A percentile compares a stretch with the other conserved stretches of the same genome.
These are phyloP conservation scores for Theropithecus gelada DNA, from an alignment of 2,113 vertebrate species.

Conservation along the genomic window DNA sequence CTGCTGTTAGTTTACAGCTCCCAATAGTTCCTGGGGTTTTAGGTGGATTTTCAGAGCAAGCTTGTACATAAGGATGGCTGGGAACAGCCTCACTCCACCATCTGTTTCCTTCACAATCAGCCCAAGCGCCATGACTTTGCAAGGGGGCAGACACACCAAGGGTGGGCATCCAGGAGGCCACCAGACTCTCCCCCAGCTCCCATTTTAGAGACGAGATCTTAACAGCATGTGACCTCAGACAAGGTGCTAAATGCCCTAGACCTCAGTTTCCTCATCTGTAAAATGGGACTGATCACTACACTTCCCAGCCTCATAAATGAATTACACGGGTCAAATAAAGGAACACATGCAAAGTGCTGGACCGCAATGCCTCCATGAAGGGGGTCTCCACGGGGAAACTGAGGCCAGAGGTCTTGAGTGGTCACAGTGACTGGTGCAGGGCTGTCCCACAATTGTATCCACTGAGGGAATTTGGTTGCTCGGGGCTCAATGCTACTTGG, in stretches of 20 bases:
- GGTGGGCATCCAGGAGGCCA: background rate
- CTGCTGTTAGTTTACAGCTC: background rate
- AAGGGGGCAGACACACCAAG: background rate
- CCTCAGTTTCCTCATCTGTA: background rate
- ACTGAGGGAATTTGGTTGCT: background rate
- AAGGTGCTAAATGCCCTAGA: background rate
- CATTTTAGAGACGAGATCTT: background rate
- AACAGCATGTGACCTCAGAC: background rate
- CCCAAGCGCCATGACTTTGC: too few relatives aligned
- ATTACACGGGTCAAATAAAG: background rate
- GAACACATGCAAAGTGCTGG: background rate
- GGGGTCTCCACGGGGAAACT: background rate
- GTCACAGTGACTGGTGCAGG: background rate
- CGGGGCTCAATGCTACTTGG: background rate
- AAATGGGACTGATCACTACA: background rate
- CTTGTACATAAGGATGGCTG: background rate
- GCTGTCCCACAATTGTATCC: background rate
- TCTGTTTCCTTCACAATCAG: background rate
- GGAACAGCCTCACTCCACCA: background rate
- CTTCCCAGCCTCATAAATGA: background rate
- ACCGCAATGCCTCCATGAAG: background rate
- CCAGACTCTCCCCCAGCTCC: background rate
- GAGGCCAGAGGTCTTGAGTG: background rate
- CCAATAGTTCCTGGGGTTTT: background rate
- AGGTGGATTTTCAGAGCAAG: background rate